Evolutionary conservation across 2,888 invertebrate species (phyloP).

Genomic region (Sesia apiformis): DNA sequence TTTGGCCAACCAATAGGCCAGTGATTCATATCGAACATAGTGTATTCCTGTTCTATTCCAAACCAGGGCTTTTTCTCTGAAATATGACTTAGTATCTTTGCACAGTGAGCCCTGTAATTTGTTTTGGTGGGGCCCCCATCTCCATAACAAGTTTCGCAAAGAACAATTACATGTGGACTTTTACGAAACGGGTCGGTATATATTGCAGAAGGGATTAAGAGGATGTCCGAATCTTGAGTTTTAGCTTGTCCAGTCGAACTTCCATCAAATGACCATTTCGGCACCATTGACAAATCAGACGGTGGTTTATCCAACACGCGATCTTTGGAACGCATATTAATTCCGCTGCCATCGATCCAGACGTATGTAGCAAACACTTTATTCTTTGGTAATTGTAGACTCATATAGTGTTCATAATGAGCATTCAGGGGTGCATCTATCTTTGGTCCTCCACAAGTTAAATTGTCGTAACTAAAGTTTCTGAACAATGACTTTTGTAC

Average conservation of each 20-base stretch:
- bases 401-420: slow-evolving; percentile 36
- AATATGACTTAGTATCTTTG: slow-evolving; percentile 66
- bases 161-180: slow-evolving; percentile 88
- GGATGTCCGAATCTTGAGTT: slow-evolving; percentile 88
- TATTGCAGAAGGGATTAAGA: slow-evolving; percentile 90
- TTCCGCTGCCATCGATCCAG: slow-evolving; percentile 88
- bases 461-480: slow-evolving; percentile 19
- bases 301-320: slow-evolving; percentile 77
- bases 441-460: slow-evolving; percentile 24
- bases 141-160: slow-evolving; percentile 87
- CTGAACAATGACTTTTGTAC: slow-evolving; percentile 3
- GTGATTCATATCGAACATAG: slow-evolving; percentile 85
- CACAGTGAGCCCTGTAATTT: slow-evolving; percentile 82
- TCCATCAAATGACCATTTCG: slow-evolving; percentile 94
- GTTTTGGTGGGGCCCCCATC: slow-evolving; percentile 83
- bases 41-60: slow-evolving; percentile 94
- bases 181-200: slow-evolving; percentile 93
- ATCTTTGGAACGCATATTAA: slow-evolving; percentile 80
- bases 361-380: slow-evolving; percentile 80
- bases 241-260: slow-evolving; percentile 94
- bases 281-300: slow-evolving; percentile 64
- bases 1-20: slow-evolving; percentile 96
- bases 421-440: slow-evolving; percentile 26
- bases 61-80: slow-evolving; percentile 86
- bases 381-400: slow-evolving; percentile 69